phyloP scores from a whole-genome alignment of 2,888 invertebrate genomes.

The Drosophila neonasuta region DNA sequence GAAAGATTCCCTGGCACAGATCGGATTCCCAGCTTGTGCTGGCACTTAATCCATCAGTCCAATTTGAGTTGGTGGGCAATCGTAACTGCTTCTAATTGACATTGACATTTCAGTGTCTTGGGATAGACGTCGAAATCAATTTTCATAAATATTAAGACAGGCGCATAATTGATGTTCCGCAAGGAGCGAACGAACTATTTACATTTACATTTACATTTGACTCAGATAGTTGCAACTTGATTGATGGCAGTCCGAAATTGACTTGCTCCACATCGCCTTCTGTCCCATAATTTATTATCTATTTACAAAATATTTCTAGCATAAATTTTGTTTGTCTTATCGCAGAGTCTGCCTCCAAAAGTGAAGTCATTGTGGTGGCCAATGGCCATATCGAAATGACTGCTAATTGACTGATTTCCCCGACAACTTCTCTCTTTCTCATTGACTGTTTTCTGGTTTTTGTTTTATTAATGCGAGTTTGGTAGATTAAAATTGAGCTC shows the following conservation, averaged over 20 bases:
- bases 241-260: conserved; percentile 58
- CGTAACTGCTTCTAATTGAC: conserved; percentile 63
- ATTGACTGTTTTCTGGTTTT: conserved; percentile 36
- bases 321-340: conserved; percentile 61
- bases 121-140: conserved; percentile 61
- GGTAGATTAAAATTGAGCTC: conserved; percentile 65
- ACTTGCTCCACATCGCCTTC: conserved; percentile 10
- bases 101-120: conserved; percentile 64
- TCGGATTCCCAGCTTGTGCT: conserved; percentile 21
- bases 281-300: conserved; percentile 64
- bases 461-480: conserved; percentile 65
- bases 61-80: conserved; percentile 7
- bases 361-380: conserved; percentile 37
- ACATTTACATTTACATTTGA: conserved; percentile 58
- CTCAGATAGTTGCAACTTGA: conserved; percentile 51
- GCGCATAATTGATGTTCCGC: conserved; percentile 68
- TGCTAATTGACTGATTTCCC: conserved; percentile 69
- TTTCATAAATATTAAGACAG: conserved; percentile 75
- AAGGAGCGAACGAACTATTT: conserved; percentile 30
- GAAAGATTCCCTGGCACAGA: neutral
- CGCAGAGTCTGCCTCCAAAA: conserved; percentile 20
- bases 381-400: conserved; percentile 63
- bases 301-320: conserved; percentile 64
- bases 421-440: conserved; percentile 18
- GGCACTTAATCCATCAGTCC: conserved; percentile 25